These are phyloP conservation scores for Barnardius zonarius DNA, from an alignment of 2,113 vertebrate genomes.

Conservation along the genomic window DNA sequence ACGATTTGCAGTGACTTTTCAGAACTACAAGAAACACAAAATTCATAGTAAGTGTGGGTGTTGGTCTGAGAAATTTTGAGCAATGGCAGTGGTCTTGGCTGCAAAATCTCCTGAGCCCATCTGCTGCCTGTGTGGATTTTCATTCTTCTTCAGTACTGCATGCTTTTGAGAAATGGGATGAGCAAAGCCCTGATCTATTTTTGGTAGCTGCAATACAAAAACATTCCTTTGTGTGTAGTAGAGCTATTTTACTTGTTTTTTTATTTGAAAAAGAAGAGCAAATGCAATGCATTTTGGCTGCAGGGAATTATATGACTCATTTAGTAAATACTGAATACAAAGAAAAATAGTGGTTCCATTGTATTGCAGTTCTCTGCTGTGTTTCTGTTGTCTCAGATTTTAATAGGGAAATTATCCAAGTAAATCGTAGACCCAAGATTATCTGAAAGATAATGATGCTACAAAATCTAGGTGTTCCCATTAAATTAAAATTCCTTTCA, in stretches of 20 bases:
- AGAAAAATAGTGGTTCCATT: neutral
- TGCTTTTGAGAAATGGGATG: neutral
- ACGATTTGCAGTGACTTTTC: neutral
- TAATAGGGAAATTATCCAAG: neutral
- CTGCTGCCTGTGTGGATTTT: neutral
- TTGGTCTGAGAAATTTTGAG: neutral
- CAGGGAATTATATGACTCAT: neutral
- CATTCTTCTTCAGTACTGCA: neutral
- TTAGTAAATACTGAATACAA: neutral
- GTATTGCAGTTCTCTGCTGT: neutral
- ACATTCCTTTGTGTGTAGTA: neutral
- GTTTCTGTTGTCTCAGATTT: neutral
- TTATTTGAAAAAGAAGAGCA: neutral
- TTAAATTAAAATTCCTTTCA: neutral
- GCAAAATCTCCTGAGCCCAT: neutral
- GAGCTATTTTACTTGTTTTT: neutral
- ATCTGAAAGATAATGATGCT: neutral
- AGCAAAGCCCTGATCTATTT: neutral
- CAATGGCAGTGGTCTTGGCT: neutral
- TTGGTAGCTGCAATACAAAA: constrained; percentile 19
- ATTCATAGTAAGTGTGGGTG: neutral
- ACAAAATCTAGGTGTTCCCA: neutral
- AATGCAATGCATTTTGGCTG: neutral
- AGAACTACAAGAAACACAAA: neutral
- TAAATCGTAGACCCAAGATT: neutral